These are phyloP conservation scores for Epirrita christyi DNA, from an alignment of 2,888 invertebrate species.

Conservation along the genomic window DNA sequence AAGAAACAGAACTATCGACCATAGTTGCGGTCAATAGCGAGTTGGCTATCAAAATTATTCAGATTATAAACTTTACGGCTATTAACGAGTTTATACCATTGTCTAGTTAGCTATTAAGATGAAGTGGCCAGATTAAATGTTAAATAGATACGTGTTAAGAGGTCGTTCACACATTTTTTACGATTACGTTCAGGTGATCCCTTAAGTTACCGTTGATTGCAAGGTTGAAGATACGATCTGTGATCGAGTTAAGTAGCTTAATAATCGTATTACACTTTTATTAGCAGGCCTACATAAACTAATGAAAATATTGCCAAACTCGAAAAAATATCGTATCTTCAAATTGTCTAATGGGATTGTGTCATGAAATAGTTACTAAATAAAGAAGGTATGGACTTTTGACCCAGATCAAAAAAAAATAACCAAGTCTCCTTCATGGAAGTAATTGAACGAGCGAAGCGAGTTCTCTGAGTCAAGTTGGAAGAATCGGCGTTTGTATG, in stretches of 20 bases:
- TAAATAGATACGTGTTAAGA: slow-evolving; percentile 42
- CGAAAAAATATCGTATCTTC: background rate
- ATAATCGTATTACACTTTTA: slow-evolving; percentile 11
- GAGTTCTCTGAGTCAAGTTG: no score
- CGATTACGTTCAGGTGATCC: slow-evolving; percentile 30
- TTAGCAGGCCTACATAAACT: no score
- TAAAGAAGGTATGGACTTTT: no score
- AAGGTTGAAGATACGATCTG: slow-evolving; percentile 23
- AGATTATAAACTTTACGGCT: slow-evolving; percentile 32
- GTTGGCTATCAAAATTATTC: slow-evolving; percentile 38
- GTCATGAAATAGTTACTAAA: no score
- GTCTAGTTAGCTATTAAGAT: slow-evolving; percentile 45
- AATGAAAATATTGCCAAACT: no score
- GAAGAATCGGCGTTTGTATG: no score
- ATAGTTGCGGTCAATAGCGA: slow-evolving; percentile 6
- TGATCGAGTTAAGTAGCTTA: slow-evolving; percentile 20
- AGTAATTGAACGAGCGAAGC: no score
- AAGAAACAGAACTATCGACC: background rate
- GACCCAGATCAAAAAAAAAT: no score
- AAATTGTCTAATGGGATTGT: no score
- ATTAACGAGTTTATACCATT: slow-evolving; percentile 34
- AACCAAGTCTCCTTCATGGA: no score
- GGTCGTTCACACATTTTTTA: slow-evolving; percentile 42
- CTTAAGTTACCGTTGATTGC: slow-evolving; percentile 23
- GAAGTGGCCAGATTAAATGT: slow-evolving; percentile 44